Conservation (phyloP, 2,888 invertebrate species). For the Oligia fasciuncula region DNA sequence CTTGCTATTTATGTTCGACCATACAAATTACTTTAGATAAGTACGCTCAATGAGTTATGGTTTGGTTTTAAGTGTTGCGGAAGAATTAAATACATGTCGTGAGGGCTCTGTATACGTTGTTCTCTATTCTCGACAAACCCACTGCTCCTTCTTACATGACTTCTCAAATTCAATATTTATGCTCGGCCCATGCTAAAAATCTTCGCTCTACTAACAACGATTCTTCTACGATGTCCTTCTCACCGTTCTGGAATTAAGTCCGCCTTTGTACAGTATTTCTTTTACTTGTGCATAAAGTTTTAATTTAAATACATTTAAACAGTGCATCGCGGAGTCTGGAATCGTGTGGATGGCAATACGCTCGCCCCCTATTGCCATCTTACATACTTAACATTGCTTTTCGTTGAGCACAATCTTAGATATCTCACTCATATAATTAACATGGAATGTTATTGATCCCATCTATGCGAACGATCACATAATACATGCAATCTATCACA, state of each 20-base stretch:
- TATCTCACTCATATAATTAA: background rate
- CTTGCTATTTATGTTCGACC: conserved; percentile 4
- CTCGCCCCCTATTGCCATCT: background rate
- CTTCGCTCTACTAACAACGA: too few relatives aligned
- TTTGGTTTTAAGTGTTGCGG: background rate
- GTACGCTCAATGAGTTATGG: background rate
- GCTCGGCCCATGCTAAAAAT: too few relatives aligned
- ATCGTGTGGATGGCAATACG: background rate
- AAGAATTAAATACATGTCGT: background rate
- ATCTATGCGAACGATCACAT: conserved; percentile 36
- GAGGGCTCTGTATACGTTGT: background rate
- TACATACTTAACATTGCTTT: too few relatives aligned
- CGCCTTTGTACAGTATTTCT: too few relatives aligned
- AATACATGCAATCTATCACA: conserved; percentile 54
- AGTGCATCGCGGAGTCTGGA: background rate
- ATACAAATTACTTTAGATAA: conserved; percentile 2
- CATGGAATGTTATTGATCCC: conserved; percentile 19
- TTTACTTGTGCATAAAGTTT: too few relatives aligned
- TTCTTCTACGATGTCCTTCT: too few relatives aligned
- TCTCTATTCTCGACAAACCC: too few relatives aligned
- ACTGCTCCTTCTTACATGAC: too few relatives aligned
- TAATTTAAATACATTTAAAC: too few relatives aligned
- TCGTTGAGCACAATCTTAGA: background rate
- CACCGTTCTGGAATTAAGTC: too few relatives aligned
- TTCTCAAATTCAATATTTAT: too few relatives aligned